These are phyloP conservation scores for Aphelenchoides avenae DNA, from an alignment of 1,140 invertebrate genomes.

Conservation along the genomic window DNA sequence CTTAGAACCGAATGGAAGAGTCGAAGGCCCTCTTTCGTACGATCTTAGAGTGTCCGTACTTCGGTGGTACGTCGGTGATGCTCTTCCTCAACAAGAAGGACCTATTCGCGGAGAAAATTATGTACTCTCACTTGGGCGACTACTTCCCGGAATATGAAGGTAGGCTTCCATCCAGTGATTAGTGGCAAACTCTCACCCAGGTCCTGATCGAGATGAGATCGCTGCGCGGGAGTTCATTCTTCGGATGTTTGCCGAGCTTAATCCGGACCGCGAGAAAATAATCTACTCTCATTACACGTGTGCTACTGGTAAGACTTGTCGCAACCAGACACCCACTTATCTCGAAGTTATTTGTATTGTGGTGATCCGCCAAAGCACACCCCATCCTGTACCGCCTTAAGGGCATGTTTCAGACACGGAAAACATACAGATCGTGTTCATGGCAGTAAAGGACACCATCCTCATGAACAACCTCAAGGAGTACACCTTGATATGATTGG, in stretches of 20 bases:
- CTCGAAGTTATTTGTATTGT: not conserved
- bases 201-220: slow-evolving; percentile 94
- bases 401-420: slow-evolving; percentile 1
- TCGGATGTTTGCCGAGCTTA: slow-evolving; percentile 99
- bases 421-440: slow-evolving; percentile 2
- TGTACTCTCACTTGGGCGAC: slow-evolving; percentile 85
- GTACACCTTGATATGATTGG: slow-evolving; percentile 3
- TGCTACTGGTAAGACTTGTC: slow-evolving; percentile 82
- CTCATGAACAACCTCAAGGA: not conserved
- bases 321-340: not conserved
- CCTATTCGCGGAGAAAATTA: slow-evolving; percentile 98
- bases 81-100: no score
- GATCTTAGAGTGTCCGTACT: slow-evolving; percentile 99
- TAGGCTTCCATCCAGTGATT: slow-evolving; percentile 55
- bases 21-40: slow-evolving; percentile 99
- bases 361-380: not conserved
- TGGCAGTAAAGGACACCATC: slow-evolving; percentile 3
- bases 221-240: slow-evolving; percentile 98
- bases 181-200: slow-evolving; percentile 64
- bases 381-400: not conserved
- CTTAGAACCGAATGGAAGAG: slow-evolving; percentile 99
- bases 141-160: slow-evolving; percentile 19
- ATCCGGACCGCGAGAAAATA: slow-evolving; percentile 99
- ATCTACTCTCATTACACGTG: slow-evolving; percentile 99
- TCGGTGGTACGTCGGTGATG: slow-evolving; percentile 98